Percentiles rank a stretch among this genome's conserved stretches.
Evolutionary conservation across 2,113 vertebrate genomes (phyloP).

Genomic region (Danionella cerebrum): DNA sequence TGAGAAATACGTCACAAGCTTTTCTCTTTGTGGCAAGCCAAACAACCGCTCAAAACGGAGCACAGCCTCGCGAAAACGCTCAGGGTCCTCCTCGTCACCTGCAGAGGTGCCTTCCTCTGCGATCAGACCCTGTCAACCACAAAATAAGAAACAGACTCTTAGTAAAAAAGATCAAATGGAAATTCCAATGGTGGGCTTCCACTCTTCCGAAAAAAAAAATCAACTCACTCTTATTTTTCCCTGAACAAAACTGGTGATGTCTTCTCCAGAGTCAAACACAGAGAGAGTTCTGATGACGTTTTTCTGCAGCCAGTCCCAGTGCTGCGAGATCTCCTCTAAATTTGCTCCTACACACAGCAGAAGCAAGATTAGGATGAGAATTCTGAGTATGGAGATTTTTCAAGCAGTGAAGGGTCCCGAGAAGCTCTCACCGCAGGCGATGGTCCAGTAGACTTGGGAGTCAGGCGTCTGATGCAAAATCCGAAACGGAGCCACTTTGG

Average conservation of each 20-base stretch:
- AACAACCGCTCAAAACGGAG: conserved; percentile 93
- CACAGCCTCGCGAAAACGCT: conserved; percentile 88
- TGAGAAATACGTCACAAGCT: conserved; percentile 94
- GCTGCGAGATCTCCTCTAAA: conserved; percentile 86
- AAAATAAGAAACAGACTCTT: not conserved
- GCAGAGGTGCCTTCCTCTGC: conserved; percentile 86
- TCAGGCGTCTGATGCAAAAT: conserved; percentile 94
- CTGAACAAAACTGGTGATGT: conserved; percentile 96
- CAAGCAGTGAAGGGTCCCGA: too few relatives aligned
- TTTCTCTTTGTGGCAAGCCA: conserved; percentile 82
- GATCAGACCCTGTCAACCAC: conserved; percentile 79
- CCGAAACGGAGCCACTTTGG: conserved; percentile 92
- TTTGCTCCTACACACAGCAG: conserved; percentile 68
- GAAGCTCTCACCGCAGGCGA: conserved; percentile 88
- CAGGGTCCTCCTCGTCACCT: conserved; percentile 86
- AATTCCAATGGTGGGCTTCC: not conserved
- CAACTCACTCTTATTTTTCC: conserved; percentile 89
- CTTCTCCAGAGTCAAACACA: conserved; percentile 93
- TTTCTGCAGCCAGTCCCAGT: conserved; percentile 94
- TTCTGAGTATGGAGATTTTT: too few relatives aligned
- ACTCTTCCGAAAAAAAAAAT: too few relatives aligned
- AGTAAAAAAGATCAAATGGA: not conserved
- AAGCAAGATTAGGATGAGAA: not conserved
- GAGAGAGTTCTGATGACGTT: conserved; percentile 93
- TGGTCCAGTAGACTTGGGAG: conserved; percentile 92